Conservation (phyloP, 2,888 invertebrate genomes). For the Stenchaetothrips biformis region DNA sequence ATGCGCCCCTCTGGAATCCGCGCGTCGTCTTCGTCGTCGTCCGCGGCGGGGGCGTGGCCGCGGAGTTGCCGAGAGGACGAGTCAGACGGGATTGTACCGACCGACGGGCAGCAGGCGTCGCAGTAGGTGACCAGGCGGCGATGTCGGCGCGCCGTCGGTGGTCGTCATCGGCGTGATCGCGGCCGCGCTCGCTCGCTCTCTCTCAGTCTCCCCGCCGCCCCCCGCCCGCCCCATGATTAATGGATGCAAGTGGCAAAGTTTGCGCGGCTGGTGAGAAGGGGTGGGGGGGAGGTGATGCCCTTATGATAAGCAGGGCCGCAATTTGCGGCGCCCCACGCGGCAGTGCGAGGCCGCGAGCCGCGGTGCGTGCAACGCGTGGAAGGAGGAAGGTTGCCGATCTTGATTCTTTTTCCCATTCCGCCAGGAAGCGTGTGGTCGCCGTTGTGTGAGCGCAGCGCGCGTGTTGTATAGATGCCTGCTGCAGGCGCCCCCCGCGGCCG, state of each 20-base stretch:
- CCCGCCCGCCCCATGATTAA: background rate
- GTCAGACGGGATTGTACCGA: background rate
- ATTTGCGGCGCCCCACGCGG: background rate
- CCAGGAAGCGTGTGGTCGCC: background rate
- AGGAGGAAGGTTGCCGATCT: background rate
- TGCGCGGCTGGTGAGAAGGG: background rate
- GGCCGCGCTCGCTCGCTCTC: background rate
- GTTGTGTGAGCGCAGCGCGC: background rate
- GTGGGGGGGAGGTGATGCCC: background rate
- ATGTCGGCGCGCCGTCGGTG: background rate
- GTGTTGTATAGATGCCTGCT: background rate
- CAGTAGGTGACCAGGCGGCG: background rate
- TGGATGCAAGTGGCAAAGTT: conserved; percentile 23
- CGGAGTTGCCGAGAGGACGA: background rate
- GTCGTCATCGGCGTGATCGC: background rate
- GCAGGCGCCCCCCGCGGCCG: background rate
- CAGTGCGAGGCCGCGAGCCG: background rate
- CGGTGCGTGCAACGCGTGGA: background rate
- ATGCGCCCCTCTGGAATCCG: conserved; percentile 1
- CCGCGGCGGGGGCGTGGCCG: background rate
- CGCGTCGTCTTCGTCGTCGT: background rate
- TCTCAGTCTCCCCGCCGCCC: background rate
- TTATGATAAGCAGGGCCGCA: conserved; percentile 22
- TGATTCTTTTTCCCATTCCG: background rate
- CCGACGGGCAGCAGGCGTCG: background rate